Conservation (phyloP, 1,140 invertebrate species). For the Triops longicaudatus region DNA sequence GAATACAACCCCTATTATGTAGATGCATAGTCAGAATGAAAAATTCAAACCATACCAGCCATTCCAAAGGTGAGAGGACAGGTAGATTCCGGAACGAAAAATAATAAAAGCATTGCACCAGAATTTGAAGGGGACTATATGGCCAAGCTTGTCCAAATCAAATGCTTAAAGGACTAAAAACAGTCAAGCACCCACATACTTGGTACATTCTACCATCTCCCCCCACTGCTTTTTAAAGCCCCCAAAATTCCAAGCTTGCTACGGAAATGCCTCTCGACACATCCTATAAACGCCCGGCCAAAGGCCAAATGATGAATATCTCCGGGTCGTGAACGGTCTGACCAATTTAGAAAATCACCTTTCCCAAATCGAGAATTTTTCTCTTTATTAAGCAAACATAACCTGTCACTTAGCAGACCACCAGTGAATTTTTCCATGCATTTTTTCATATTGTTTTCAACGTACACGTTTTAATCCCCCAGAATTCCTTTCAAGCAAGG, state of each 20-base stretch:
- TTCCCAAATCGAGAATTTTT: neutral
- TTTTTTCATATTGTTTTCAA: neutral
- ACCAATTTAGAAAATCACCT: neutral
- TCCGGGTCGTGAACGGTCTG: neutral
- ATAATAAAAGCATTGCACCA: neutral
- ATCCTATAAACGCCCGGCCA: neutral
- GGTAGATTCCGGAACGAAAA: neutral
- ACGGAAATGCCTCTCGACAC: slow-evolving; percentile 10
- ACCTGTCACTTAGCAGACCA: neutral
- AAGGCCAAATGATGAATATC: neutral
- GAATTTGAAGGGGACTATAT: neutral
- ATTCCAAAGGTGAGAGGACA: neutral
- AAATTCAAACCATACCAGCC: neutral
- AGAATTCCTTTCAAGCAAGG: slow-evolving; percentile 5
- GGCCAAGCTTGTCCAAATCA: neutral
- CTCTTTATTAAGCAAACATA: neutral
- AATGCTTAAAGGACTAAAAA: neutral
- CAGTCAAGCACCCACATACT: neutral
- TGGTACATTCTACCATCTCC: neutral
- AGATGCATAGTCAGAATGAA: neutral
- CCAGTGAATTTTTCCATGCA: neutral
- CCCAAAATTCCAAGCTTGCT: neutral
- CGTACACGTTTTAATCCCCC: neutral
- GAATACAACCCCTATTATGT: slow-evolving; percentile 9
- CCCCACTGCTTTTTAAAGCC: neutral